Conservation (phyloP, 2,113 vertebrate genomes). For the Protobothrops mucrosquamatus region DNA sequence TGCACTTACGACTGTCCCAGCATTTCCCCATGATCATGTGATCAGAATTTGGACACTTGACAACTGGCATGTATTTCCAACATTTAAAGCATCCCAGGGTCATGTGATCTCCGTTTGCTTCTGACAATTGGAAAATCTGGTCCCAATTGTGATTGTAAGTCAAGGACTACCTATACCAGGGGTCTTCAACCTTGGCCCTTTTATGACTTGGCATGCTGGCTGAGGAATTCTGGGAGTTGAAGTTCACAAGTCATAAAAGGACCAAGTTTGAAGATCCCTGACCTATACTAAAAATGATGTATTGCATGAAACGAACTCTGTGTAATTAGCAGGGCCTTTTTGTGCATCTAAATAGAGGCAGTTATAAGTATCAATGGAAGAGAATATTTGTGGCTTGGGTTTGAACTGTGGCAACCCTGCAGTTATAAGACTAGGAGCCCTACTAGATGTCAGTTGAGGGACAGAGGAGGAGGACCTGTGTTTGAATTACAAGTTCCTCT, state of each 20-base stretch:
- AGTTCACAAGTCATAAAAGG: no score
- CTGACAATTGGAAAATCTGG: not conserved
- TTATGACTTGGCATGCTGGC: no score
- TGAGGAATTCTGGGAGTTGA: no score
- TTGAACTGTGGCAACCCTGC: not conserved
- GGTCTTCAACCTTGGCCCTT: no score
- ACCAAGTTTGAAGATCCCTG: no score
- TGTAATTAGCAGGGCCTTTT: not conserved
- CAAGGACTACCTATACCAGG: not conserved
- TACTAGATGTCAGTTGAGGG: not conserved
- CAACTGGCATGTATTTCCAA: not conserved
- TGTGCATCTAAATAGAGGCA: not conserved
- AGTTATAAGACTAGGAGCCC: not conserved
- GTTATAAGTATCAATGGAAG: not conserved
- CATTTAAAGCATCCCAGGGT: not conserved
- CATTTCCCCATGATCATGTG: not conserved
- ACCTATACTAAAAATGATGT: not conserved
- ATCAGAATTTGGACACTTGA: not conserved
- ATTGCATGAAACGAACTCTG: not conserved
- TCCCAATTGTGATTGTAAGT: not conserved
- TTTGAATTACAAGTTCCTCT: not conserved
- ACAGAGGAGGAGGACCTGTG: not conserved
- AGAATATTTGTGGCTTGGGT: not conserved
- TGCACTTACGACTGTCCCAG: not conserved
- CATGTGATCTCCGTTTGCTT: not conserved